These are phyloP conservation scores for Hypothenemus hampei DNA, from an alignment of 1,140 invertebrate species.

Conservation along the genomic window DNA sequence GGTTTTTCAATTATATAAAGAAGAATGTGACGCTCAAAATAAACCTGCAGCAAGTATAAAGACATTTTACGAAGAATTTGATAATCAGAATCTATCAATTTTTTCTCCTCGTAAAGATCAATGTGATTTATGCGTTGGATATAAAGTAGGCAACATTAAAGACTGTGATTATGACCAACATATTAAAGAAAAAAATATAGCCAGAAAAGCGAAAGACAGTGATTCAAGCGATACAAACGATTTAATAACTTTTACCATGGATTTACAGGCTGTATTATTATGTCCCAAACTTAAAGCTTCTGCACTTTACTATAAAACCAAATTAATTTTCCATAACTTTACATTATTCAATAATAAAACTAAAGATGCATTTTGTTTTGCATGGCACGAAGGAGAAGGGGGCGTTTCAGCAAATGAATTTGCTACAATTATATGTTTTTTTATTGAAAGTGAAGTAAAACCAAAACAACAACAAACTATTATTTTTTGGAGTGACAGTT, in stretches of 20 bases:
- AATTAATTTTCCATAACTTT: slow-evolving; percentile 43
- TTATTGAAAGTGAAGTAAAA: too few relatives aligned
- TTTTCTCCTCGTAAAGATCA: too few relatives aligned
- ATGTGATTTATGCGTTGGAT: slow-evolving; percentile 13
- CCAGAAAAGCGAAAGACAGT: background rate
- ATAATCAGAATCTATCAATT: too few relatives aligned
- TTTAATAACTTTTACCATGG: slow-evolving; percentile 20
- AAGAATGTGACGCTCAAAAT: background rate
- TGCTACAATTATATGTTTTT: slow-evolving; percentile 13
- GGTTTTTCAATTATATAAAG: background rate
- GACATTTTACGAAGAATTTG: too few relatives aligned
- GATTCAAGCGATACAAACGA: background rate
- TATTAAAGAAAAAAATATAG: slow-evolving; percentile 4
- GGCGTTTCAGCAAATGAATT: slow-evolving; percentile 26
- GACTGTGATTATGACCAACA: background rate
- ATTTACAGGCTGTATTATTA: slow-evolving; percentile 25
- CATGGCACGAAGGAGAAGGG: slow-evolving; percentile 41
- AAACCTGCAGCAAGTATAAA: too few relatives aligned
- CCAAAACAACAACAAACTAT: too few relatives aligned
- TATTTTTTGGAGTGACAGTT: background rate
- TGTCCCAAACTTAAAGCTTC: slow-evolving; percentile 26
- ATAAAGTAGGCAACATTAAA: slow-evolving; percentile 1
- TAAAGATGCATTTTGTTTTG: slow-evolving; percentile 33
- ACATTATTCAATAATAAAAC: slow-evolving; percentile 39
- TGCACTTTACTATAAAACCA: slow-evolving; percentile 39